These are phyloP conservation scores for Phylloscopus trochiloides DNA, from an alignment of 2,113 vertebrate genomes.

Conservation along the genomic window DNA sequence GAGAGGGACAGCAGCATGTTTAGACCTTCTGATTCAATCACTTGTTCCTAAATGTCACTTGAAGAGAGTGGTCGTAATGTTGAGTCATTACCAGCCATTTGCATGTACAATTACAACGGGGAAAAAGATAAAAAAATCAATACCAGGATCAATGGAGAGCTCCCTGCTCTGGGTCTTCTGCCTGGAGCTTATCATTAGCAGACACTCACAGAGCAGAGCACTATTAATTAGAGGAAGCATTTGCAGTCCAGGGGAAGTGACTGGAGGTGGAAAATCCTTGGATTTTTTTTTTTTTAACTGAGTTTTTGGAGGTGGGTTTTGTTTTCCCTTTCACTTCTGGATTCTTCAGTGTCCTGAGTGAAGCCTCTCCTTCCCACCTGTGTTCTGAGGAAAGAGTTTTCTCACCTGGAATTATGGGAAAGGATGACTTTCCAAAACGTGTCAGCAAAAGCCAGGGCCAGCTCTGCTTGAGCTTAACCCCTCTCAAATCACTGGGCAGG, in stretches of 20 bases:
- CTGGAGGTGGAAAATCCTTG: background rate
- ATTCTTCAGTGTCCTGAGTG: background rate
- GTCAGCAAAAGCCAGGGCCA: background rate
- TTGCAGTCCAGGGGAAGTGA: background rate
- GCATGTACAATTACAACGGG: slow-evolving; percentile 52
- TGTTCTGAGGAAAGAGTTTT: background rate
- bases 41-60: background rate
- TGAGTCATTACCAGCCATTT: slow-evolving; percentile 54
- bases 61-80: background rate
- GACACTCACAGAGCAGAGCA: background rate
- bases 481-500: background rate
- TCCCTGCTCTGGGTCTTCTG: slow-evolving; percentile 18
- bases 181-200: background rate
- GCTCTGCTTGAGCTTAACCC: background rate
- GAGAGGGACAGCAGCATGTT: background rate
- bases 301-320: background rate
- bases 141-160: slow-evolving; percentile 36
- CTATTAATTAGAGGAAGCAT: slow-evolving; percentile 55
- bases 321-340: background rate
- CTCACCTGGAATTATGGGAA: background rate
- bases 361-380: background rate
- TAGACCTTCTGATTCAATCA: background rate
- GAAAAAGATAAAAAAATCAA: slow-evolving; percentile 47
- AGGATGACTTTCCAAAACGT: background rate
- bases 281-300: background rate